Percentiles rank a stretch among this genome's conserved stretches.
These are phyloP conservation scores for Austrofundulus limnaeus DNA, from an alignment of 2,113 vertebrate genomes.

Conservation along the genomic window DNA sequence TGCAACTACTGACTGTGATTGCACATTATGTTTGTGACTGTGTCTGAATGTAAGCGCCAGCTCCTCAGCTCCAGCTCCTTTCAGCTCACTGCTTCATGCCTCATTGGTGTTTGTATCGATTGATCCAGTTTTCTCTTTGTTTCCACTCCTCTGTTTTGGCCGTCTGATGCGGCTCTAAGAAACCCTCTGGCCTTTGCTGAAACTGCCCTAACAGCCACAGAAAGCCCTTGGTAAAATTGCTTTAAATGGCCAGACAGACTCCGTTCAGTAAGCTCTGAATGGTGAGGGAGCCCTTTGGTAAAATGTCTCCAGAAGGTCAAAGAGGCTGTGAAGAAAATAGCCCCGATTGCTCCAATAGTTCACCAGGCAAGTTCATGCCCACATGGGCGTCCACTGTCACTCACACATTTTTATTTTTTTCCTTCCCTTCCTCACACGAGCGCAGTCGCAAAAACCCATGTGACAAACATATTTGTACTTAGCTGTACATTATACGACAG, in stretches of 20 bases:
- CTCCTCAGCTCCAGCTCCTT: slow-evolving; percentile 33
- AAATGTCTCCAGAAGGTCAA: slow-evolving; percentile 75
- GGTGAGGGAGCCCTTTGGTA: slow-evolving; percentile 65
- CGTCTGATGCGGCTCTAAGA: slow-evolving; percentile 61
- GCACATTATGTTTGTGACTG: slow-evolving; percentile 5
- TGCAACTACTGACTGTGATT: slow-evolving; percentile 5
- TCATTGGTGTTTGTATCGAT: slow-evolving; percentile 77
- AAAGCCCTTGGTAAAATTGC: slow-evolving; percentile 69
- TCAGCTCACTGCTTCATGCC: slow-evolving; percentile 72
- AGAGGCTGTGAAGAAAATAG: slow-evolving; percentile 47
- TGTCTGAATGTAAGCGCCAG: not conserved
- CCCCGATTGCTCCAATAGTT: slow-evolving; percentile 48
- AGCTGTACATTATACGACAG: slow-evolving; percentile 10
- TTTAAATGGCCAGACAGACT: slow-evolving; percentile 63
- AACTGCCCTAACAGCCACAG: slow-evolving; percentile 61
- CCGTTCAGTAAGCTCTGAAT: slow-evolving; percentile 51
- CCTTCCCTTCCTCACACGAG: not conserved
- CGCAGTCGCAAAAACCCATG: slow-evolving; percentile 7
- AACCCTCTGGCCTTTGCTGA: slow-evolving; percentile 74
- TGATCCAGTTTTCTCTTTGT: slow-evolving; percentile 76
- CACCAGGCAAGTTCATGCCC: slow-evolving; percentile 23
- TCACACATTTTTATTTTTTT: slow-evolving; percentile 1
- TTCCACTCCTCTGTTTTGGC: slow-evolving; percentile 69
- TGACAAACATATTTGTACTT: slow-evolving; percentile 13
- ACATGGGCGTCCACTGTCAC: not conserved